Conservation (phyloP, 2,888 invertebrate genomes). For the Archaeoteleia sp. region DNA sequence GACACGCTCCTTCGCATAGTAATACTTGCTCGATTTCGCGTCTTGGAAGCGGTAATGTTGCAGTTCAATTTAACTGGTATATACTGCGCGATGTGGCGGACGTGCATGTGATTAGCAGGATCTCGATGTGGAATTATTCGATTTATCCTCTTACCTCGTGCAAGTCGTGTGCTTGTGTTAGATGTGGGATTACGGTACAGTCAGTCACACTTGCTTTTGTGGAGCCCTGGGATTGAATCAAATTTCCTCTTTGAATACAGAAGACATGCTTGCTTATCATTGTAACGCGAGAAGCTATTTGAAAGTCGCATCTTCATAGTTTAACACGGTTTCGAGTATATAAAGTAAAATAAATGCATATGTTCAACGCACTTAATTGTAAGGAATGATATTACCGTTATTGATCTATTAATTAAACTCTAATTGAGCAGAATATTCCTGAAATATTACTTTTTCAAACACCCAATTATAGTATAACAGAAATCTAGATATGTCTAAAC, state of each 20-base stretch:
- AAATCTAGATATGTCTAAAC: too few species aligned
- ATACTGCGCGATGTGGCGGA: conserved; percentile 21
- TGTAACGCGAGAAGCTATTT: conserved; percentile 14
- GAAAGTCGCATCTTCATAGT: conserved; percentile 19
- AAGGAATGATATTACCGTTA: too few species aligned
- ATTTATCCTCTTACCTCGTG: conserved; percentile 40
- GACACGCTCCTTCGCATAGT: conserved; percentile 53
- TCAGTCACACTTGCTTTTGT: conserved; percentile 40
- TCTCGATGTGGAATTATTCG: conserved; percentile 47
- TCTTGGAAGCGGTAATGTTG: conserved; percentile 13
- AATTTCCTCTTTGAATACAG: conserved; percentile 28
- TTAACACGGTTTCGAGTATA: conserved; percentile 19
- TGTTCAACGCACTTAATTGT: conserved; percentile 15
- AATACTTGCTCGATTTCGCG: conserved; percentile 44
- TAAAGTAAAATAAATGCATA: conserved; percentile 19
- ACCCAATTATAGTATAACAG: too few species aligned
- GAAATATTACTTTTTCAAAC: too few species aligned
- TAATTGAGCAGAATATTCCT: too few species aligned
- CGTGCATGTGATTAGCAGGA: conserved; percentile 49
- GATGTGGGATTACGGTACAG: conserved; percentile 24
- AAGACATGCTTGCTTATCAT: conserved; percentile 24
- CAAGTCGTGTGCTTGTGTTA: conserved; percentile 21
- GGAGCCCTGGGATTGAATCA: conserved; percentile 16
- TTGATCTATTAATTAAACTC: too few species aligned
- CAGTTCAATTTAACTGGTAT: conserved; percentile 23